Evolutionary conservation across 2,888 invertebrate genomes (phyloP).

Genomic region (Horisme vitalbata): DNA sequence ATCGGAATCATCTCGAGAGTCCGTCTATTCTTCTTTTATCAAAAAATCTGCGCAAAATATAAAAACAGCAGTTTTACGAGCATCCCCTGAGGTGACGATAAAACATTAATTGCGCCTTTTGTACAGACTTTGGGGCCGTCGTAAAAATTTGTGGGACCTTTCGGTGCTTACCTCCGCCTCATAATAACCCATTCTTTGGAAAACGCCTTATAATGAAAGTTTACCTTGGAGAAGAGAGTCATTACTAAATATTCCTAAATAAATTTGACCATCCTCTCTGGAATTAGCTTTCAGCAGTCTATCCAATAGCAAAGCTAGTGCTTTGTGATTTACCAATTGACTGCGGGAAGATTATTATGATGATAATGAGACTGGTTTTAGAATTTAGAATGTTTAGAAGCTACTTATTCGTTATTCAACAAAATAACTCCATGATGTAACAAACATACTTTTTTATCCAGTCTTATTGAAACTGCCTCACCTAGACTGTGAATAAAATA

Average conservation of each 20-base stretch:
- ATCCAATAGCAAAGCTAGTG: too few species aligned
- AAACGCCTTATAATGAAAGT: conserved; percentile 14
- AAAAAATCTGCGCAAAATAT: conserved; percentile 29
- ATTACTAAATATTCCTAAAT: conserved; percentile 9
- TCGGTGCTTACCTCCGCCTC: conserved; percentile 30
- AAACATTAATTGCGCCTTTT: conserved; percentile 46
- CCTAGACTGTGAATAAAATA: too few species aligned
- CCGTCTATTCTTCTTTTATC: conserved; percentile 17
- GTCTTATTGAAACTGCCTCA: too few species aligned
- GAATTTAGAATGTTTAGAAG: too few species aligned
- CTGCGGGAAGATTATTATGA: too few species aligned
- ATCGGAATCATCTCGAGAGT: neutral
- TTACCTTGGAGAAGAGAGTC: neutral
- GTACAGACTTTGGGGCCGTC: conserved; percentile 34
- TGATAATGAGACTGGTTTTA: too few species aligned
- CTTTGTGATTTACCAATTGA: too few species aligned
- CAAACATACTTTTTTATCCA: too few species aligned
- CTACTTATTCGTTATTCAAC: too few species aligned
- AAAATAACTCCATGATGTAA: too few species aligned
- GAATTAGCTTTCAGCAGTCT: neutral
- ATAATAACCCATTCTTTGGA: conserved; percentile 26
- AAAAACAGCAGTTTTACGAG: conserved; percentile 36
- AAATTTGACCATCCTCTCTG: neutral
- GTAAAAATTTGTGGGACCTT: conserved; percentile 42
- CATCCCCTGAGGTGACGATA: conserved; percentile 39